Conservation (phyloP, 2,113 vertebrate species). For the Irena cyanogastra region DNA sequence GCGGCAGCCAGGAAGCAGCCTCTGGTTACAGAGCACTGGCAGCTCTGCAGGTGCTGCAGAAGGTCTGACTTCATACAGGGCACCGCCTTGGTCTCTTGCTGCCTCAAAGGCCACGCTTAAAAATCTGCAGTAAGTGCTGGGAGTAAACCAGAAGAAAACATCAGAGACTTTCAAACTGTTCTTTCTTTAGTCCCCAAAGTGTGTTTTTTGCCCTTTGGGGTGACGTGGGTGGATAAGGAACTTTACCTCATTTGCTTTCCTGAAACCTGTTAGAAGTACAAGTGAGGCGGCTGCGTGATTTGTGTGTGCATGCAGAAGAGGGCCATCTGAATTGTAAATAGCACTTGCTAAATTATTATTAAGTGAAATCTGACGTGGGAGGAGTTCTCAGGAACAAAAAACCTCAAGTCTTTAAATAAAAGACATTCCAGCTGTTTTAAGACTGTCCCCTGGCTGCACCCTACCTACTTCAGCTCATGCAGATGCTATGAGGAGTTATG, state of each 20-base stretch:
- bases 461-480: background rate
- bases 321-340: constrained; percentile 38
- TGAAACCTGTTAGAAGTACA: background rate
- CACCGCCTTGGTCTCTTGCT: background rate
- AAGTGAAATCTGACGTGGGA: constrained; percentile 25
- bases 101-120: background rate
- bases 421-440: constrained; percentile 8
- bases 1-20: background rate
- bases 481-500: background rate
- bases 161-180: background rate
- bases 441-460: background rate
- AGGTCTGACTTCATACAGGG: constrained; percentile 16
- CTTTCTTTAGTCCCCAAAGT: background rate
- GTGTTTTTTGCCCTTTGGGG: background rate
- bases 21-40: constrained; percentile 26
- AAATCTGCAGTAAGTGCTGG: constrained; percentile 7
- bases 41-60: constrained; percentile 39
- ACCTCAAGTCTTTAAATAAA: constrained; percentile 14
- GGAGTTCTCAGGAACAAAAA: constrained; percentile 9
- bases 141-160: background rate
- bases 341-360: constrained; percentile 41
- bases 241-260: constrained; percentile 2
- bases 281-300: background rate
- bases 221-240: background rate
- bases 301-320: background rate